phyloP scores from a whole-genome alignment of 2,888 invertebrate species.

The Saturnia pavonia region DNA sequence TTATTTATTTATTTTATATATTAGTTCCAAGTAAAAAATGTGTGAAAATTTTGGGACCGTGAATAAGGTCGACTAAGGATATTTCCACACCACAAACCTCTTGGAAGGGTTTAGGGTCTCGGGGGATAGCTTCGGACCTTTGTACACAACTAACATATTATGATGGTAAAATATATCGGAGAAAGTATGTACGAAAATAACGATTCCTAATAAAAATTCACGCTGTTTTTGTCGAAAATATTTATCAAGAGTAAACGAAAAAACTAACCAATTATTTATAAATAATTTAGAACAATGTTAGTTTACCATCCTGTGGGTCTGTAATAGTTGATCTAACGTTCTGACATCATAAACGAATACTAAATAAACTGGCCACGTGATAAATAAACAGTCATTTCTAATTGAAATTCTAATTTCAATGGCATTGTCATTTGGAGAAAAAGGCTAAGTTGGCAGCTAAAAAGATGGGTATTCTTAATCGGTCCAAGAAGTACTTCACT shows the following conservation, averaged over 20 bases:
- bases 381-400: too few species aligned
- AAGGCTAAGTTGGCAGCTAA: too few species aligned
- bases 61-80: not conserved
- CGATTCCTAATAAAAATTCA: not conserved
- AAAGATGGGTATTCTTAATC: too few species aligned
- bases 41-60: not conserved
- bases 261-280: not conserved
- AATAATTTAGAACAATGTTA: not conserved
- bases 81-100: not conserved
- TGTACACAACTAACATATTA: constrained; percentile 2
- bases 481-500: too few species aligned
- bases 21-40: not conserved
- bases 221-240: not conserved
- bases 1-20: too few species aligned
- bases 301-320: not conserved
- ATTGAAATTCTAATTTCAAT: too few species aligned
- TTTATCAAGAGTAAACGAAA: not conserved
- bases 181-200: not conserved
- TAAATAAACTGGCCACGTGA: too few species aligned
- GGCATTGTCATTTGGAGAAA: too few species aligned
- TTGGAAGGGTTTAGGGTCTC: not conserved
- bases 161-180: not conserved
- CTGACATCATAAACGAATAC: too few species aligned
- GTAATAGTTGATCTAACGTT: not conserved
- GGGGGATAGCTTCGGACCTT: constrained; percentile 1